phyloP scores from a whole-genome alignment of 2,113 vertebrate species.

The Prunella himalayana region DNA sequence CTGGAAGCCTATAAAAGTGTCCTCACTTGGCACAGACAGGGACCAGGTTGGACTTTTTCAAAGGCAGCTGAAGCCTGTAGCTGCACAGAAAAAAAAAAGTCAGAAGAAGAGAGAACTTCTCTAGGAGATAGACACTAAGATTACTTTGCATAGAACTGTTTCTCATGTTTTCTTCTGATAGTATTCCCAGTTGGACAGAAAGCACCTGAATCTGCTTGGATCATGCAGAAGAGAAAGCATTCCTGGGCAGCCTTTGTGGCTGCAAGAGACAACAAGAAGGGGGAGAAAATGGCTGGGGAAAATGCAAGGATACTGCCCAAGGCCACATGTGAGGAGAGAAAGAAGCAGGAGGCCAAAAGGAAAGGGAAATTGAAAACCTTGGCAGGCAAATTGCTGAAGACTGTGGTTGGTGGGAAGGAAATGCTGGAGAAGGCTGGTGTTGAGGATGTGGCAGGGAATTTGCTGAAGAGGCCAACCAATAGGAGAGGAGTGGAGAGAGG shows the following conservation, averaged over 20 bases:
- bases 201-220: not conserved
- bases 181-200: not conserved
- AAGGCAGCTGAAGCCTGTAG: not conserved
- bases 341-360: not conserved
- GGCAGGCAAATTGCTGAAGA: conserved; percentile 21
- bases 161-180: not conserved
- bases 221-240: conserved; percentile 12
- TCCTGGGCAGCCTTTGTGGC: not conserved
- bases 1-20: conserved; percentile 33
- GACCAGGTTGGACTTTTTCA: not conserved
- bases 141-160: not conserved
- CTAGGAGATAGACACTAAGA: not conserved
- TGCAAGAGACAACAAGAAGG: not conserved
- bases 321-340: not conserved
- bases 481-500: not conserved
- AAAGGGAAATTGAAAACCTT: not conserved
- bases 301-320: conserved; percentile 3
- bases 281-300: not conserved
- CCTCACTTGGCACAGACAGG: not conserved
- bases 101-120: not conserved
- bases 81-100: not conserved
- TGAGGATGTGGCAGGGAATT: not conserved
- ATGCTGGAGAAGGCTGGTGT: not conserved
- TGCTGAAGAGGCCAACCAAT: not conserved
- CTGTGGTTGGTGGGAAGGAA: not conserved